Evolutionary conservation across 2,888 invertebrate species (phyloP), one percentile per base, ranked within the genome.

Genomic region (Heteromyza rotundicornis): DNA sequence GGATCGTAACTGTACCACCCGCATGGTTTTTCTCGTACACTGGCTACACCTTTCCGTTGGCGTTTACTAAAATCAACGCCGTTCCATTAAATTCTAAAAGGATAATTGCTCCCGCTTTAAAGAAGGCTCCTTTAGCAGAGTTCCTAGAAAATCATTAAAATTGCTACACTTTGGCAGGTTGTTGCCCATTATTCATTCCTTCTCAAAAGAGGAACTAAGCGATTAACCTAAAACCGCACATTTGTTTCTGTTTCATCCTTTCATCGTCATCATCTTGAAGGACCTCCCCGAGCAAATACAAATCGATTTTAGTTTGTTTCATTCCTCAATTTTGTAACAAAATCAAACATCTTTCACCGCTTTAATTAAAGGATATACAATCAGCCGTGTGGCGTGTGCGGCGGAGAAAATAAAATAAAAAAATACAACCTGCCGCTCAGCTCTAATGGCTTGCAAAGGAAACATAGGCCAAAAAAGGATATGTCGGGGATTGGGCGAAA

Each of bases 61-160:
- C 5, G 10, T 27, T 27, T 27, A 27, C 5, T 10, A 27, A 27
- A 27, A 27, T 27, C n/a, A n/a, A 27, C 27, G 10, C 27, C 10
- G 5, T 27, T 27, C 7, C 27, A 27, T 27, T 10, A 10, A 27
- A 27, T 27, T 27, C 27, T 27, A 27, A 5, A 27, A 27, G 27
- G 27, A 27, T 27, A 27, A 27, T 7, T 27, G 27, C 27, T 27
- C 7, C 27, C 7, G 27, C 5, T n/a, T n/a, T n/a, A n/a, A n/a
- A 7, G 27, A 10, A 27, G 27, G 10, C 5, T 27, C 27, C n/a
- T 27, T 5, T 10, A 10, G 27, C 27, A 23, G 1, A n/a, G 17
- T 53, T 53, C 53, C 27, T 53, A 32, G 53, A 27, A 53, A 53
- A 53, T 53, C 35, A 24, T n/a, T n/a, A n/a, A n/a, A n/a, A n/a